Evolutionary conservation across 2,888 invertebrate genomes (phyloP).

Genomic region (Corbicula japonica): DNA sequence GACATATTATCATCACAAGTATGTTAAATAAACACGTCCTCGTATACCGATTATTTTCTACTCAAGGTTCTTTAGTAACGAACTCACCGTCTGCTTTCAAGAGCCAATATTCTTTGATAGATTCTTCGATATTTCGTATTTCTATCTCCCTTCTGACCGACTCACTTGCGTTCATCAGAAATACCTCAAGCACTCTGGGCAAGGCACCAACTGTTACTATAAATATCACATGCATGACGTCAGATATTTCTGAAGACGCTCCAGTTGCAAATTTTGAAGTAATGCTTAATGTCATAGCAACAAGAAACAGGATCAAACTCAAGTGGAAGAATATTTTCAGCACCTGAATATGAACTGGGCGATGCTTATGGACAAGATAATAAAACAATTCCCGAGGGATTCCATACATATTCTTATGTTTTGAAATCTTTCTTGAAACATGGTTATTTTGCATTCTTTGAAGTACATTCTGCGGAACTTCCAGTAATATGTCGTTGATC

Average conservation of each 20-base stretch:
- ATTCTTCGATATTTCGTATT: slow-evolving; percentile 5
- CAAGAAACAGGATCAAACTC: slow-evolving; percentile 30
- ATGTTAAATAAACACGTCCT: too few relatives aligned
- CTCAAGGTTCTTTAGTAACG: too few relatives aligned
- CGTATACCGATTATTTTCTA: too few relatives aligned
- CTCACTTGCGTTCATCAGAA: slow-evolving; percentile 1
- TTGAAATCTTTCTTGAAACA: slow-evolving; percentile 1
- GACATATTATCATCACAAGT: too few relatives aligned
- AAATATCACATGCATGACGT: slow-evolving; percentile 43
- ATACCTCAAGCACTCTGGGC: slow-evolving; percentile 25
- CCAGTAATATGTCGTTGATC: slow-evolving; percentile 19
- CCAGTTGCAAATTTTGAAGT: slow-evolving; percentile 6
- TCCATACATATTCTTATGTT: slow-evolving; percentile 34
- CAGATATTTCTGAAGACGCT: slow-evolving; percentile 25
- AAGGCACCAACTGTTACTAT: slow-evolving; percentile 34
- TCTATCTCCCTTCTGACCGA: slow-evolving; percentile 14
- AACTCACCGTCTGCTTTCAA: too few relatives aligned
- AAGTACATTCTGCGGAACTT: slow-evolving; percentile 29
- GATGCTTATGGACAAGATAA: slow-evolving; percentile 27
- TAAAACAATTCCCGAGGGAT: slow-evolving; percentile 50
- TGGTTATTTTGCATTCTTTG: not conserved
- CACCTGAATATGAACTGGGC: slow-evolving; percentile 49
- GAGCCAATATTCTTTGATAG: slow-evolving; percentile 30
- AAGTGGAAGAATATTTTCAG: slow-evolving; percentile 42
- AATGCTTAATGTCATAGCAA: slow-evolving; percentile 39